Evolutionary conservation across 2,113 vertebrate genomes (phyloP), one percentile per base, ranked within the genome.

Genomic region (Syrmaticus mikado): DNA sequence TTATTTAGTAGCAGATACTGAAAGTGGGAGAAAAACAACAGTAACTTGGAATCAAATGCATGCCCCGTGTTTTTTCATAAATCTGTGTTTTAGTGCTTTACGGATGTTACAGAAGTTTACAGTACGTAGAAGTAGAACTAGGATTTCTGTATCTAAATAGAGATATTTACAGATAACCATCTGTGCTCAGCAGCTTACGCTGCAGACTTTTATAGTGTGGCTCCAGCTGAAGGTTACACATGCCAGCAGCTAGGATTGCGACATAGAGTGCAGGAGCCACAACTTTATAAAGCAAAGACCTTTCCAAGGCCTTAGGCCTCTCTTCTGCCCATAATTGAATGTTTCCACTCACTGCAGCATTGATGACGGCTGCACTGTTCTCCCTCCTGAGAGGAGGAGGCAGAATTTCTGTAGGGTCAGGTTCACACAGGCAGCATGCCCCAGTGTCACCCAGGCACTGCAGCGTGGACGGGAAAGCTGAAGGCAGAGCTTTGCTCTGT

Each of bases 371-470:
- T 1, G 1, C 1, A 6, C 10, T 22, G 13, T 0, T 0, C 34
- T 50, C 25, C 25, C 19, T 5, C 6, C 4, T 13, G 41, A 45
- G 13, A 43, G 45, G 71, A 78, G 21, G 27, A 87, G n/a, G 20
- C 4, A 60, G 21, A 52, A 46, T 45, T 75, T 76, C 79, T 85
- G 62, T n/a, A 18, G 58, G 46, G 34, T 11, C 36, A 21, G 55
- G 53, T 15, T 62, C 32, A 21, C 9, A 4, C 53, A 38, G 58
- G 43, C 2, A 36, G 1, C 24, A 89, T 76, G 53, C 11, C 30
- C 40, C 2, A 1, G 45, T 72, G 30, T 5, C 1, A 0, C 19
- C 0, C 0, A 0, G 3, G 18, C 28, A 32, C 28, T 1, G 1
- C 6, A 12, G 34, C 20, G 13, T 48, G 66, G 58, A 60, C 15